Conservation (phyloP, 1,140 invertebrate species). For the Formica exsecta region DNA sequence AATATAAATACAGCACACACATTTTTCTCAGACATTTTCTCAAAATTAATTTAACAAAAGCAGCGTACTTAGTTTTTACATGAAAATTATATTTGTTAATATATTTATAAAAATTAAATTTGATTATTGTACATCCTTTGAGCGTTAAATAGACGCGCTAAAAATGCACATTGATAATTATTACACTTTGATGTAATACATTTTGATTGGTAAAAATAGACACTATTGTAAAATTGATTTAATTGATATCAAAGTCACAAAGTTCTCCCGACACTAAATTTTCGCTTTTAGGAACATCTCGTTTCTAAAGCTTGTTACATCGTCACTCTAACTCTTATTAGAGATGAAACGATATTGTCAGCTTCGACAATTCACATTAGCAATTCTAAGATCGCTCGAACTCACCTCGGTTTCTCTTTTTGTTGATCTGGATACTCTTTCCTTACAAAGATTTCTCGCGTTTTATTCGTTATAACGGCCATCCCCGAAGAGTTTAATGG, state of each 20-base stretch:
- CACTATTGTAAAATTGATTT: neutral
- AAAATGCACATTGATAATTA: neutral
- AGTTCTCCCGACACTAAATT: neutral
- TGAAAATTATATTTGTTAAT: neutral
- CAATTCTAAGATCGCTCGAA: conserved; percentile 44
- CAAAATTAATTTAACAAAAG: neutral
- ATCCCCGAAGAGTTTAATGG: conserved; percentile 59
- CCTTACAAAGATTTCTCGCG: conserved; percentile 1
- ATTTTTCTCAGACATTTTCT: neutral
- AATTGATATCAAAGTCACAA: conserved; percentile 5
- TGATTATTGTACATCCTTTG: too few relatives aligned
- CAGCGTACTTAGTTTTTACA: neutral
- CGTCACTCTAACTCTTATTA: neutral
- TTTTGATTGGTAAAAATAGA: neutral
- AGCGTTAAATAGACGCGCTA: neutral
- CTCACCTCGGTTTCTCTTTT: neutral
- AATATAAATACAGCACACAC: neutral
- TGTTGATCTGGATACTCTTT: neutral
- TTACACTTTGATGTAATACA: neutral
- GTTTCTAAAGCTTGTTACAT: neutral
- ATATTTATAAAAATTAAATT: too few relatives aligned
- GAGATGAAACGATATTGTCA: conserved; percentile 34
- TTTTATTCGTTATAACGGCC: conserved; percentile 31
- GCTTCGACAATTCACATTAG: conserved; percentile 25
- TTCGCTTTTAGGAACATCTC: neutral